These are phyloP conservation scores for Nasonia longicornis DNA, from an alignment of 1,140 invertebrate species.

Conservation along the genomic window DNA sequence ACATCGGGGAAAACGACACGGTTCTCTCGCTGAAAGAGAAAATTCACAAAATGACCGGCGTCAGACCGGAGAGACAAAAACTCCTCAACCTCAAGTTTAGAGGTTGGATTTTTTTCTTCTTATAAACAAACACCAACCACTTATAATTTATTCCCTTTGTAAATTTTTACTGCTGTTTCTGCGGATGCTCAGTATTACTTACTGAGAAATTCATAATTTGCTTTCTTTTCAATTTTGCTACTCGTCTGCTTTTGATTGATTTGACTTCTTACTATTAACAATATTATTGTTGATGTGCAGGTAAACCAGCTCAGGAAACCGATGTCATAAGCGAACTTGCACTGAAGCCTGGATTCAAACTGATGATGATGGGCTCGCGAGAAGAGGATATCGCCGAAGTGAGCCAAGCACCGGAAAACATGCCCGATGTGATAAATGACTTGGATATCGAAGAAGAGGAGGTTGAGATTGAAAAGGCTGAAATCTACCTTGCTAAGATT, in stretches of 20 bases:
- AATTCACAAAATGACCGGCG: constrained; percentile 85
- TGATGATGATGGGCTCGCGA: constrained; percentile 97
- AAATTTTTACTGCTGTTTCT: no score
- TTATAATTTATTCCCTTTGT: no score
- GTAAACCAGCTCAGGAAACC: constrained; percentile 84
- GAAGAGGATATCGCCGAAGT: constrained; percentile 91
- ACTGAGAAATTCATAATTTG: no score
- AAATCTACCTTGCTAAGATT: constrained; percentile 84
- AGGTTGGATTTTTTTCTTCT: constrained; percentile 72
- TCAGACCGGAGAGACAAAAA: constrained; percentile 92
- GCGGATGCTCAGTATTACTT: no score
- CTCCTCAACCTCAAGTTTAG: constrained; percentile 92
- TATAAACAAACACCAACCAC: neutral
- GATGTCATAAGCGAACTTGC: constrained; percentile 78
- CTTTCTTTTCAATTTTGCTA: no score
- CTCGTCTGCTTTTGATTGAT: no score
- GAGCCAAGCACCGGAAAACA: constrained; percentile 80
- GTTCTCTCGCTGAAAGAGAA: constrained; percentile 83
- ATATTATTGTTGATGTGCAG: constrained; percentile 66
- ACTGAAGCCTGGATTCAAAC: constrained; percentile 89
- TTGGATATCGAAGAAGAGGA: constrained; percentile 90
- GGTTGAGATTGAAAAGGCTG: constrained; percentile 84
- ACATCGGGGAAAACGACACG: constrained; percentile 78
- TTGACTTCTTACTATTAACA: no score
- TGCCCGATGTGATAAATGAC: constrained; percentile 89